Evolutionary conservation across 2,888 invertebrate species (phyloP), one percentile per base, ranked within the genome.

Genomic region (Dastarcus helophoroides): DNA sequence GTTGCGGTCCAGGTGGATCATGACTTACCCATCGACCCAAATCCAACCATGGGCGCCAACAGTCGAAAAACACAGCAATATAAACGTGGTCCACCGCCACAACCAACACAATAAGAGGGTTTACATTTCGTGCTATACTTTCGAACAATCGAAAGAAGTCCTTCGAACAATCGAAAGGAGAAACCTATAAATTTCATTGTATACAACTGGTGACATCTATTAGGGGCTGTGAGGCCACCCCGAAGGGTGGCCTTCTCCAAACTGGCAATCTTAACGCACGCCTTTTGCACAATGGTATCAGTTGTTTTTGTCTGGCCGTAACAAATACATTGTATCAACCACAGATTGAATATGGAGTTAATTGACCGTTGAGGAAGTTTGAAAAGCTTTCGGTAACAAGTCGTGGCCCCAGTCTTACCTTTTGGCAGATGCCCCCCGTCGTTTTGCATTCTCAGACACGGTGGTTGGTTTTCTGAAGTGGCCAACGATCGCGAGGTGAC

Each of bases 271-370:
- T 10, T 29, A 38, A 39, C 42, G 43, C 40, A 32, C 33, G 39
- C 37, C 39, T 39, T 44, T 43, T 37, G 38, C 36, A 37, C 35
- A 35, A 35, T 27, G 29, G 31, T 22, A 30, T 29, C 27, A 26
- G 29, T 33, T 27, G 22, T 27, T 23, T 26, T 4, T 31, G 15
- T 21, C 23, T 6, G 17, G 15, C 29, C 37, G 35, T 38, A 38
- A 40, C 49, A 51, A 48, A 48, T 51, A 48, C 44, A 49, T 51
- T 50, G 51, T 51, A 46, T 38, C 43, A 47, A 47, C 48, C 51
- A 36, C 50, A 51, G 46, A 41, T 47, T 53, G 54, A 54, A 54
- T 54, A 45, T 48, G 45, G 41, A 47, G 45, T 54, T 54, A 54
- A 54, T 54, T 54, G 54, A 47, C 51, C 53, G 51, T 53, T 51